A percentile compares a stretch with the other conserved stretches of the same genome.
phyloP scores from a whole-genome alignment of 2,113 vertebrate species.

The Atrichornis clamosus region DNA sequence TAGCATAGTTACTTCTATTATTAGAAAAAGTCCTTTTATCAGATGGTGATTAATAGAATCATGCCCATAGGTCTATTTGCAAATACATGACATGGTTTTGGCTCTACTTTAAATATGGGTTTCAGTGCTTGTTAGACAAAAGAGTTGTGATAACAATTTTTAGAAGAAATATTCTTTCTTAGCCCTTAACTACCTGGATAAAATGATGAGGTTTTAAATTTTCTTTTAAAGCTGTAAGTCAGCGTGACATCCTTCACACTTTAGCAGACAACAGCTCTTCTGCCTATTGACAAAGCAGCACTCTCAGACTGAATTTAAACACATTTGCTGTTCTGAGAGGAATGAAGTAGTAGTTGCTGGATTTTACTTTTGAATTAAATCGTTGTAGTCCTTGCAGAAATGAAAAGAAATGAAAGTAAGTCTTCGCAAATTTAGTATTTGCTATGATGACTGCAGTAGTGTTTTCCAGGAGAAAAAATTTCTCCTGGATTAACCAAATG shows the following conservation, averaged over 20 bases:
- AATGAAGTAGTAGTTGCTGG: background rate
- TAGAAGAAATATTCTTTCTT: background rate
- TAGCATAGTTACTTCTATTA: background rate
- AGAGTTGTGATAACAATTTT: background rate
- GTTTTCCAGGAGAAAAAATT: background rate
- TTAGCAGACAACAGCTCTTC: background rate
- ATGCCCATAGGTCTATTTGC: rapidly evolving
- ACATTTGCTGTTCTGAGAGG: background rate
- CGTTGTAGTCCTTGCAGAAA: background rate
- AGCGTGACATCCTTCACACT: background rate
- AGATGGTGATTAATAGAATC: background rate
- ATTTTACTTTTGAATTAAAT: background rate
- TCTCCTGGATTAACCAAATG: background rate
- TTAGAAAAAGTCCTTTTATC: background rate
- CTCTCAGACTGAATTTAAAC: background rate
- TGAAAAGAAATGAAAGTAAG: background rate
- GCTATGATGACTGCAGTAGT: background rate
- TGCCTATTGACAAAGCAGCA: background rate
- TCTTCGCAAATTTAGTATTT: background rate
- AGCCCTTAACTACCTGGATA: background rate
- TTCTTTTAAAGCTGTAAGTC: background rate
- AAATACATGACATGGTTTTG: background rate
- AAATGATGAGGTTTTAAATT: background rate
- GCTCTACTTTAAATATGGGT: background rate
- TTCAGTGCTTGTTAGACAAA: background rate